Evolutionary conservation across 37 sponge, comb jelly and placozoan genomes (phyloP).

Genomic region (Theonella swinhoei): DNA sequence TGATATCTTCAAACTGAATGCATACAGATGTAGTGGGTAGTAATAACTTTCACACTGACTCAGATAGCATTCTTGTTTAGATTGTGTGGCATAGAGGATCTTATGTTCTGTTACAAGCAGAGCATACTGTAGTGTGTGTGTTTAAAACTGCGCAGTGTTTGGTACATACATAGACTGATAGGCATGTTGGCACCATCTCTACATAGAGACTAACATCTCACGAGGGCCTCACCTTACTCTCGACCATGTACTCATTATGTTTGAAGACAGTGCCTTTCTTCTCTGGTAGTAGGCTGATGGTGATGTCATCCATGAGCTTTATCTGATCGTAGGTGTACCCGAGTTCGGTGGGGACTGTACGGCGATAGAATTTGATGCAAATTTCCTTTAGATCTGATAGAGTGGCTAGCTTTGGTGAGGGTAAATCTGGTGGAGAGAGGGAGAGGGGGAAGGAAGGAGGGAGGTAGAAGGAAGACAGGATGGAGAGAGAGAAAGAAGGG

Average conservation of each 20-base stretch:
- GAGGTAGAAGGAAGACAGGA: background rate
- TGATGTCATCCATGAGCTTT: constrained; percentile 66
- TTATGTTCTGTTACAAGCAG: too few species aligned
- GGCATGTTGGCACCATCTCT: too few species aligned
- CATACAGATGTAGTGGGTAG: too few species aligned
- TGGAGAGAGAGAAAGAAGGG: background rate
- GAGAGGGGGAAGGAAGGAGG: background rate
- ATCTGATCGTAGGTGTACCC: constrained; percentile 82
- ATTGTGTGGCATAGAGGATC: too few species aligned
- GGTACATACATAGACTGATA: background rate
- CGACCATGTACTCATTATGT: constrained; percentile 74
- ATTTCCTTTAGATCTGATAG: constrained; percentile 18
- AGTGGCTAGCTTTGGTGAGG: constrained; percentile 65
- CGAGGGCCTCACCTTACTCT: constrained; percentile 65
- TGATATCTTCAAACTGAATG: too few species aligned
- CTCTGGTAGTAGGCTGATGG: constrained; percentile 72
- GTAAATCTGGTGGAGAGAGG: constrained; percentile 43
- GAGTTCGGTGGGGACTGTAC: constrained; percentile 38
- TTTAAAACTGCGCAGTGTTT: background rate
- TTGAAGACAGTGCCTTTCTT: constrained; percentile 91
- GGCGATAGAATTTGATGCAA: constrained; percentile 19
- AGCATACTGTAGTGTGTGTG: too few species aligned
- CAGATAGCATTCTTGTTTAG: too few species aligned
- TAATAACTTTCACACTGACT: too few species aligned
- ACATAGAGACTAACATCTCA: too few species aligned